phyloP scores from a whole-genome alignment of 2,888 invertebrate species.

The Nematopogon swammerdamellus region DNA sequence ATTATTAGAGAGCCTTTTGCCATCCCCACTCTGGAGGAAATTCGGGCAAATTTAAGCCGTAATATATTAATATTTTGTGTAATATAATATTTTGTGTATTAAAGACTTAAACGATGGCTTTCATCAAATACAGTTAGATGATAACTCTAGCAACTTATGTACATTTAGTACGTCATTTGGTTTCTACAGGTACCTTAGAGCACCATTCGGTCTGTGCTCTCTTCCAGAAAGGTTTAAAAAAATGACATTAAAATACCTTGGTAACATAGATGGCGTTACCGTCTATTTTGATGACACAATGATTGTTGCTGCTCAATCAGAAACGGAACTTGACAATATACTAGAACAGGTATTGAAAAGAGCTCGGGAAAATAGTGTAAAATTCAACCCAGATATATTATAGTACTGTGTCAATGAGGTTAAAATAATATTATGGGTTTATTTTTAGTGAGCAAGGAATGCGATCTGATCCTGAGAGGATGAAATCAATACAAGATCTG shows the following conservation, averaged over 20 bases:
- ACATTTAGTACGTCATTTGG: constrained; percentile 14
- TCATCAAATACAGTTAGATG: constrained; percentile 12
- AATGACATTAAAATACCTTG: constrained; percentile 11
- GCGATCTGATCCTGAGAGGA: constrained; percentile 5
- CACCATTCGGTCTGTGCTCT: constrained; percentile 11
- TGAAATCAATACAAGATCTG: constrained; percentile 4
- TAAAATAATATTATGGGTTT: constrained; percentile 10
- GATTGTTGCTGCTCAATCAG: constrained; percentile 6
- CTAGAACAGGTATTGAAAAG: constrained; percentile 7
- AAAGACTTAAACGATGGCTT: constrained; percentile 14
- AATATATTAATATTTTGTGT: constrained; percentile 13
- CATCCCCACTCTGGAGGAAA: constrained; percentile 13
- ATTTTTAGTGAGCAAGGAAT: constrained; percentile 6
- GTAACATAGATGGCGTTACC: constrained; percentile 10
- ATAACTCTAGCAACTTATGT: constrained; percentile 8
- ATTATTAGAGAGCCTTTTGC: constrained; percentile 5
- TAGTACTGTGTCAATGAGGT: constrained; percentile 9
- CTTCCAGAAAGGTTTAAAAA: constrained; percentile 14
- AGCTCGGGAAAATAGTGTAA: constrained; percentile 7
- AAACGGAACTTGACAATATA: constrained; percentile 7
- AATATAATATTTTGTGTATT: constrained; percentile 12
- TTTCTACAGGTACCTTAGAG: constrained; percentile 10
- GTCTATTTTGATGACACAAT: constrained; percentile 15
- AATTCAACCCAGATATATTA: constrained; percentile 10
- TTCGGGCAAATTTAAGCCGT: constrained; percentile 10